These are phyloP conservation scores for Eira barbara DNA, from an alignment of 2,113 vertebrate species.

Conservation along the genomic window DNA sequence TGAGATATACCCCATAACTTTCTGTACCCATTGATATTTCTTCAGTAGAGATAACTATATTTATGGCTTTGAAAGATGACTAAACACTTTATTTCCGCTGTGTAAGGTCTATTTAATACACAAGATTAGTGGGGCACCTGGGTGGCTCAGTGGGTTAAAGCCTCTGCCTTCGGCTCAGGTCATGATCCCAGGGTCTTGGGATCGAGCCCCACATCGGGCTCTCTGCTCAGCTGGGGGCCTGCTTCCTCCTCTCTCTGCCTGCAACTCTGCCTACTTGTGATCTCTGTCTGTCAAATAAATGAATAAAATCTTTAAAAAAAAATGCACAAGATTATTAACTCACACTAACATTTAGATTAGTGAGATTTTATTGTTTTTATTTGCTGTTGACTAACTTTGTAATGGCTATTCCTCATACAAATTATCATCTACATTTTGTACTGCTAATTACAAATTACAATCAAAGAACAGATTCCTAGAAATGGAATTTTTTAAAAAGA, in stretches of 20 bases:
- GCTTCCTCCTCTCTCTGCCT: no score
- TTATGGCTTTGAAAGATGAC: neutral
- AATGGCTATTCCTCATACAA: neutral
- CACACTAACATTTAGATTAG: neutral
- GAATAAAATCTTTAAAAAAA: no score
- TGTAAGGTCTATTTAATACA: neutral
- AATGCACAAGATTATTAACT: neutral
- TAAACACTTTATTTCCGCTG: neutral
- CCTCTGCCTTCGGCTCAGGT: no score
- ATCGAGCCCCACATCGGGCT: no score
- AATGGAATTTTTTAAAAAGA: neutral
- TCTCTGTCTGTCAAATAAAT: no score
- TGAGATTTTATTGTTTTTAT: neutral
- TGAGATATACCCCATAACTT: neutral
- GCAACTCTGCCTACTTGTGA: no score
- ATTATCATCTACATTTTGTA: neutral
- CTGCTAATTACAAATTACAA: neutral
- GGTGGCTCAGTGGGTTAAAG: no score
- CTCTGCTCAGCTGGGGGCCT: no score
- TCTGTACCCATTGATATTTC: neutral
- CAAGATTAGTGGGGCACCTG: no score
- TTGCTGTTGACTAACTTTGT: neutral
- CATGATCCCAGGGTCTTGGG: no score
- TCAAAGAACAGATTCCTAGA: neutral
- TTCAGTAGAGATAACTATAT: neutral